These are phyloP conservation scores for Caenorhabditis briggsae DNA, from an alignment of 1,140 invertebrate species.

Conservation along the genomic window DNA sequence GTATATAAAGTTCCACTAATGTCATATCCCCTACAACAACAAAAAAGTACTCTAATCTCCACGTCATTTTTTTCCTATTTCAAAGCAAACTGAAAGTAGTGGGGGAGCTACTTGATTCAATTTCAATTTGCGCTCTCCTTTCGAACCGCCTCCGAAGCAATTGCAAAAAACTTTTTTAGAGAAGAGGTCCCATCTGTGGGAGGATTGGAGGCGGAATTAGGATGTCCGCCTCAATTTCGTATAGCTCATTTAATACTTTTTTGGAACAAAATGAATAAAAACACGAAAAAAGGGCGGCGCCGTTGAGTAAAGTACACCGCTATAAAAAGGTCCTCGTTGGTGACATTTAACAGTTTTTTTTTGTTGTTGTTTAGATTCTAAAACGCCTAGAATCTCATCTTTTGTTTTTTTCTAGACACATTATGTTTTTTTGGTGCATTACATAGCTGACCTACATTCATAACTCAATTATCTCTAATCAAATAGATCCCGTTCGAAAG, in stretches of 20 bases:
- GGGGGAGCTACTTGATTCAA: conserved; percentile 36
- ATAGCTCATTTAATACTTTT: conserved; percentile 45
- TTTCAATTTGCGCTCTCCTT: conserved; percentile 28
- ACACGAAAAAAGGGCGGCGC: conserved; percentile 6
- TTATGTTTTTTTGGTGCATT: background rate
- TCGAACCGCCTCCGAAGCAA: conserved; percentile 32
- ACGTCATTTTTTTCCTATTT: conserved; percentile 21
- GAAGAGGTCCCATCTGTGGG: conserved; percentile 34
- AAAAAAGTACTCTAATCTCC: conserved; percentile 2
- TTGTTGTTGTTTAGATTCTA: no score
- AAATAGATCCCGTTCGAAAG: conserved; percentile 27
- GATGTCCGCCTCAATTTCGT: background rate
- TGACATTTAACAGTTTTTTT: background rate
- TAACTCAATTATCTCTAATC: conserved; percentile 51
- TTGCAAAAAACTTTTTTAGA: background rate
- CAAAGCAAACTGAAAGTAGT: conserved; percentile 24
- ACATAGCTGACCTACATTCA: conserved; percentile 27
- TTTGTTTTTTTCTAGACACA: background rate
- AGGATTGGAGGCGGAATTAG: conserved; percentile 34
- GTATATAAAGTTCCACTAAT: conserved; percentile 9
- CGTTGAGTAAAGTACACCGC: conserved; percentile 8
- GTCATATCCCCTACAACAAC: background rate
- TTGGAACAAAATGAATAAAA: conserved; percentile 29
- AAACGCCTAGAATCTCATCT: no score
- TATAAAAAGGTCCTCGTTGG: background rate